phyloP scores from a whole-genome alignment of 2,797 vertebrate species.

The Danio jaintianensis region DNA sequence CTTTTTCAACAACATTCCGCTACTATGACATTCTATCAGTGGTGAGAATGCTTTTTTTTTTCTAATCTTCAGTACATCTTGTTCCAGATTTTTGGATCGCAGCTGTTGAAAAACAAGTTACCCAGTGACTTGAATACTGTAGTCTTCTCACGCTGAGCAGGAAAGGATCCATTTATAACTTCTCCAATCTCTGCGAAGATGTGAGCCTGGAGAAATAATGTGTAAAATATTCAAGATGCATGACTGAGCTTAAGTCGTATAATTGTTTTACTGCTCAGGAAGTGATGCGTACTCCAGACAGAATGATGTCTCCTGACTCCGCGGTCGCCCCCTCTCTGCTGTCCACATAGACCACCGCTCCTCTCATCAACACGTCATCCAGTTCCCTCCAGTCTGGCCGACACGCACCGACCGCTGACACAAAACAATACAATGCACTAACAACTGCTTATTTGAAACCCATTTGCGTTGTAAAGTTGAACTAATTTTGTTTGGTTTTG shows the following conservation, averaged over 20 bases:
- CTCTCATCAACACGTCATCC: conserved; percentile 88
- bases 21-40: no score
- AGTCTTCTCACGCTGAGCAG: conserved; percentile 86
- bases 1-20: neutral
- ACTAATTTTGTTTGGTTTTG: no score
- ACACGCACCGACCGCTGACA: conserved; percentile 90
- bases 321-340: conserved; percentile 85
- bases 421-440: neutral
- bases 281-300: conserved; percentile 83
- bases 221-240: neutral
- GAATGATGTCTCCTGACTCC: conserved; percentile 92
- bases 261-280: neutral
- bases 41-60: conserved; percentile 9
- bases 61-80: neutral
- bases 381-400: conserved; percentile 92
- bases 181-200: conserved; percentile 95
- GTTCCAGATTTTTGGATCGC: neutral
- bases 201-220: conserved; percentile 76
- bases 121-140: conserved; percentile 96
- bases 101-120: conserved; percentile 67
- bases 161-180: conserved; percentile 85
- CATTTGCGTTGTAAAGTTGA: no score
- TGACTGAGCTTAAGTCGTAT: neutral
- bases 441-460: neutral
- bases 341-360: conserved; percentile 88